These are phyloP conservation scores for Syngnathus acus DNA, from an alignment of 2,797 vertebrate genomes.

Conservation along the genomic window DNA sequence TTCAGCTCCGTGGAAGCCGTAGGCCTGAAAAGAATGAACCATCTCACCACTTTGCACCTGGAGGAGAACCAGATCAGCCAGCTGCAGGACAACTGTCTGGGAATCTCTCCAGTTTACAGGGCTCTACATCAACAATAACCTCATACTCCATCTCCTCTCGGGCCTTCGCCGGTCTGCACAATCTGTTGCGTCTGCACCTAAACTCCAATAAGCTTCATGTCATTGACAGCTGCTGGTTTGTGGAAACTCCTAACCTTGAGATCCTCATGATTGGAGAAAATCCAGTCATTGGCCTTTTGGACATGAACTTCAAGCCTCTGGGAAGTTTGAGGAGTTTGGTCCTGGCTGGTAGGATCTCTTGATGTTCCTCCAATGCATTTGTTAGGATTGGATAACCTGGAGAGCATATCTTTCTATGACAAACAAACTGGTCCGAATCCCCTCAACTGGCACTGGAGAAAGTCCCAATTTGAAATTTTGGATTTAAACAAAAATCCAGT, in stretches of 20 bases:
- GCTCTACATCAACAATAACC: conserved; percentile 98
- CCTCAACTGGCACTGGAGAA: conserved; percentile 91
- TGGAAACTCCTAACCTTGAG: conserved; percentile 91
- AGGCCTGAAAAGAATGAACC: conserved; percentile 84
- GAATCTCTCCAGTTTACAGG: conserved; percentile 90
- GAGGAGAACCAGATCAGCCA: conserved; percentile 94
- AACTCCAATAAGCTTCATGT: conserved; percentile 91
- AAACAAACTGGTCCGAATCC: conserved; percentile 89
- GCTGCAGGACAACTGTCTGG: conserved; percentile 87
- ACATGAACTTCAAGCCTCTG: conserved; percentile 93
- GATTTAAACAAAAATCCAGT: conserved; percentile 99
- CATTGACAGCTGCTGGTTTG: conserved; percentile 95
- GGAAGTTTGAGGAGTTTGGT: conserved; percentile 88
- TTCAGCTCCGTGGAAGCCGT: conserved; percentile 87
- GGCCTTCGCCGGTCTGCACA: conserved; percentile 86
- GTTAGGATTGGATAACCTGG: conserved; percentile 93
- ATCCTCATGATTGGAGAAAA: conserved; percentile 99
- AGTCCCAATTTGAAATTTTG: conserved; percentile 92
- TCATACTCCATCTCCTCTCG: conserved; percentile 85
- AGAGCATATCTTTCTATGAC: conserved; percentile 96
- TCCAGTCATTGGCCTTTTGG: conserved; percentile 89
- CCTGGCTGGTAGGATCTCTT: too few relatives aligned
- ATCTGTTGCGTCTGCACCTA: conserved; percentile 87
- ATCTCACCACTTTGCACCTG: conserved; percentile 91
- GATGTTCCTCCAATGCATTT: conserved; percentile 90